Percentiles rank a stretch among this genome's conserved stretches.
These are phyloP conservation scores for Eublepharis macularius DNA, from an alignment of 2,113 vertebrate species.

Conservation along the genomic window DNA sequence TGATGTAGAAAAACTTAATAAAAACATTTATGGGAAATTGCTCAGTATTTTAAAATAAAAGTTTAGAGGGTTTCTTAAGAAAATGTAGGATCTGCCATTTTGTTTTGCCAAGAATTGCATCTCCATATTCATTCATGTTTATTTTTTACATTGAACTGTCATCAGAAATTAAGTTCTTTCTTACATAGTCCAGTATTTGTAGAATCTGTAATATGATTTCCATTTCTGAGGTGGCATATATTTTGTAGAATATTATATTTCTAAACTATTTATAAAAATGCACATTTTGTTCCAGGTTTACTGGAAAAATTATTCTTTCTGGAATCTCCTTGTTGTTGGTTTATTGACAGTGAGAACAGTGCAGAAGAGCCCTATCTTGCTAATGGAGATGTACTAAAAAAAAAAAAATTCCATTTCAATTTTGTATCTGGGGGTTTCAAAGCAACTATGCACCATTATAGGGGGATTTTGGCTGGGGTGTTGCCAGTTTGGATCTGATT, in stretches of 20 bases:
- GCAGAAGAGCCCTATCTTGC: not conserved
- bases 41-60: not conserved
- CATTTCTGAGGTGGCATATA: not conserved
- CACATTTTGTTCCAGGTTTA: not conserved
- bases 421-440: too few relatives aligned
- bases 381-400: too few relatives aligned
- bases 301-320: not conserved
- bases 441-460: too few relatives aligned
- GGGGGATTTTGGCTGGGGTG: too few relatives aligned
- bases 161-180: not conserved
- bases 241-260: not conserved
- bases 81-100: not conserved
- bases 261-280: not conserved
- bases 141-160: not conserved
- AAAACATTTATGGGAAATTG: not conserved
- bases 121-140: not conserved
- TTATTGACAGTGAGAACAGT: not conserved
- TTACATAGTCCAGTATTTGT: not conserved
- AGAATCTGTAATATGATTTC: not conserved
- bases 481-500: too few relatives aligned
- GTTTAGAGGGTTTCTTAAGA: not conserved
- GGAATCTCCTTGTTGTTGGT: not conserved
- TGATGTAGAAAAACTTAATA: not conserved
- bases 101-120: not conserved
- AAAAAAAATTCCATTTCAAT: too few relatives aligned